A percentile compares a stretch with the other conserved stretches of the same genome.
Conservation (phyloP, 2,888 invertebrate species). For the Amphiduros pacificus region DNA sequence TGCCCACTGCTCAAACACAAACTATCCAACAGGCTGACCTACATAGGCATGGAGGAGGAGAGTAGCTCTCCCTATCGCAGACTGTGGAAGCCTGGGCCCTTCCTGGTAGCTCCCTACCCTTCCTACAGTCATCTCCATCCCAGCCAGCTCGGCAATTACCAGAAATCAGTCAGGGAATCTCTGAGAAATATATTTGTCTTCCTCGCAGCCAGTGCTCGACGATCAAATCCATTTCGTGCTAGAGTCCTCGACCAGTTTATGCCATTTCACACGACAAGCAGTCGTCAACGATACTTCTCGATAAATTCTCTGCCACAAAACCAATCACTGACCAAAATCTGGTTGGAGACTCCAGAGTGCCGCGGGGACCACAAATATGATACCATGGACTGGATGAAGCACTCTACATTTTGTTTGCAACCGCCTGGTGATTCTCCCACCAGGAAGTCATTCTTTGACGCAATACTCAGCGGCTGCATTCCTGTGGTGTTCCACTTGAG, state of each 20-base stretch:
- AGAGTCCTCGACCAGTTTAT: slow-evolving; percentile 39
- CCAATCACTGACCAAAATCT: background rate
- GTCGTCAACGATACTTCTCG: background rate
- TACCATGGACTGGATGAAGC: slow-evolving; percentile 43
- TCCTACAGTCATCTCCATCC: slow-evolving; percentile 38
- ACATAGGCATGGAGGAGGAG: slow-evolving; percentile 39
- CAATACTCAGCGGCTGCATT: slow-evolving; percentile 45
- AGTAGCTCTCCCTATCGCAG: no score
- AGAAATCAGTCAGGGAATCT: background rate
- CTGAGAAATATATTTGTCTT: slow-evolving; percentile 36
- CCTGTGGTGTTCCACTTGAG: slow-evolving; percentile 34
- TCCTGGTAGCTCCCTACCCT: slow-evolving; percentile 44
- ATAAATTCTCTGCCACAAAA: background rate
- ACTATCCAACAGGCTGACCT: slow-evolving; percentile 31
- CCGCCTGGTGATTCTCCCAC: slow-evolving; percentile 50
- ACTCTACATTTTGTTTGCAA: slow-evolving; percentile 43
- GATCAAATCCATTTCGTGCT: slow-evolving; percentile 36
- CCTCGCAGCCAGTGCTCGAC: slow-evolving; percentile 35
- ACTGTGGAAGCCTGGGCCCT: no score
- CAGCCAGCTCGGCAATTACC: background rate
- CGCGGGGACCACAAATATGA: slow-evolving; percentile 21
- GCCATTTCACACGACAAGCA: slow-evolving; percentile 16
- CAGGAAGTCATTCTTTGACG: slow-evolving; percentile 46
- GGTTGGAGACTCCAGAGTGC: slow-evolving; percentile 28
- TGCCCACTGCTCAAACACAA: slow-evolving; percentile 36